Evolutionary conservation across 2,888 invertebrate species (phyloP).

Genomic region (Sesamia inferens): DNA sequence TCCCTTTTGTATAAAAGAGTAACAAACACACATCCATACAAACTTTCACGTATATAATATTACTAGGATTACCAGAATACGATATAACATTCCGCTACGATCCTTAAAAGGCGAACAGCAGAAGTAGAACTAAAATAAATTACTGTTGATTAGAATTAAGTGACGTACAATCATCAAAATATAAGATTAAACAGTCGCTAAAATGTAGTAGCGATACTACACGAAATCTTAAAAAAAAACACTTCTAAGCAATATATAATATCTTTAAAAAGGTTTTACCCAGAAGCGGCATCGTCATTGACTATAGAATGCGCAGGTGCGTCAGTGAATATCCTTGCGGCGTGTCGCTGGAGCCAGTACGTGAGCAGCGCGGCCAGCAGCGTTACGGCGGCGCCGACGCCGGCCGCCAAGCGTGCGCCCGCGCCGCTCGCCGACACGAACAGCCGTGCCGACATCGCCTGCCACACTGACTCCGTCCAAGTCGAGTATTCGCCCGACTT

Average conservation of each 20-base stretch:
- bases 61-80: too few relatives aligned
- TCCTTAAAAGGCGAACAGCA: too few relatives aligned
- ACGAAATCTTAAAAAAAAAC: neutral
- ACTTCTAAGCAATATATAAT: neutral
- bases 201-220: neutral
- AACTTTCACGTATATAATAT: too few relatives aligned
- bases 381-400: constrained; percentile 72
- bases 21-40: too few relatives aligned
- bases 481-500: constrained; percentile 94
- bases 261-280: constrained; percentile 64
- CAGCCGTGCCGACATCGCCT: constrained; percentile 92
- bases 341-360: constrained; percentile 76
- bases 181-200: neutral
- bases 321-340: constrained; percentile 70
- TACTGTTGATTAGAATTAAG: neutral
- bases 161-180: neutral
- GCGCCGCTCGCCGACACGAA: constrained; percentile 93
- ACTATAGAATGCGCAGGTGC: constrained; percentile 58
- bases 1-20: too few relatives aligned
- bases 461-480: constrained; percentile 97
- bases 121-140: too few relatives aligned
- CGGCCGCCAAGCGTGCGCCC: constrained; percentile 77
- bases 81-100: too few relatives aligned
- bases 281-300: constrained; percentile 71
- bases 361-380: constrained; percentile 75